Conservation (phyloP, 2,888 invertebrate genomes). For the Pheosia gnoma region DNA sequence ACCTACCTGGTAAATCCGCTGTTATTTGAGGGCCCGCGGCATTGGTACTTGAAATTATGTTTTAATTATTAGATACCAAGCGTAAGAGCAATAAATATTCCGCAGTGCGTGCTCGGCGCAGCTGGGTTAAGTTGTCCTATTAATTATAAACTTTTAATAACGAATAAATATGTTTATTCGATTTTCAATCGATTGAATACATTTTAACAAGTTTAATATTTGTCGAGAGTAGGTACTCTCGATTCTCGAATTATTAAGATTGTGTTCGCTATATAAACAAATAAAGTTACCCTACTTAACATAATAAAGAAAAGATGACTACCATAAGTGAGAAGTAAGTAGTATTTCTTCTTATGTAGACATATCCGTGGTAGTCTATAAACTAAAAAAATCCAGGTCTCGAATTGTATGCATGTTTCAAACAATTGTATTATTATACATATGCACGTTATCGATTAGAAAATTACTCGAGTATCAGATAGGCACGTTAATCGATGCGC, state of each 20-base stretch:
- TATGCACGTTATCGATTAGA: neutral
- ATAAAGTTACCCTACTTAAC: no score
- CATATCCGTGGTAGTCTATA: no score
- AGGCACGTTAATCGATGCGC: neutral
- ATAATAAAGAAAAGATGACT: no score
- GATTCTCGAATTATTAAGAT: no score
- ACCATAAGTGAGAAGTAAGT: no score
- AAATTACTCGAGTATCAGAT: neutral
- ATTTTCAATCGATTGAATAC: neutral
- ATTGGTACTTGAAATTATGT: slow-evolving; percentile 49
- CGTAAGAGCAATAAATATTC: slow-evolving; percentile 56
- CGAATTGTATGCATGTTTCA: no score
- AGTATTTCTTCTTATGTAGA: no score
- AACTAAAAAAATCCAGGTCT: no score
- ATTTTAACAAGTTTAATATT: no score
- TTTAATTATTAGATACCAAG: slow-evolving; percentile 62
- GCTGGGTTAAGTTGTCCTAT: neutral
- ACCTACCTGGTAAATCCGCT: slow-evolving; percentile 27
- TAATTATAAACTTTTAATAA: slow-evolving; percentile 1
- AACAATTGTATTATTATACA: no score
- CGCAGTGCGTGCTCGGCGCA: slow-evolving; percentile 35
- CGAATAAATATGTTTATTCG: slow-evolving; percentile 7
- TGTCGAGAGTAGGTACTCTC: no score
- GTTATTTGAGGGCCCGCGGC: slow-evolving; percentile 32
- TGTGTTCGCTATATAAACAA: no score